phyloP scores from a whole-genome alignment of 2,888 invertebrate genomes.

The Lasioglossum pauxillum region DNA sequence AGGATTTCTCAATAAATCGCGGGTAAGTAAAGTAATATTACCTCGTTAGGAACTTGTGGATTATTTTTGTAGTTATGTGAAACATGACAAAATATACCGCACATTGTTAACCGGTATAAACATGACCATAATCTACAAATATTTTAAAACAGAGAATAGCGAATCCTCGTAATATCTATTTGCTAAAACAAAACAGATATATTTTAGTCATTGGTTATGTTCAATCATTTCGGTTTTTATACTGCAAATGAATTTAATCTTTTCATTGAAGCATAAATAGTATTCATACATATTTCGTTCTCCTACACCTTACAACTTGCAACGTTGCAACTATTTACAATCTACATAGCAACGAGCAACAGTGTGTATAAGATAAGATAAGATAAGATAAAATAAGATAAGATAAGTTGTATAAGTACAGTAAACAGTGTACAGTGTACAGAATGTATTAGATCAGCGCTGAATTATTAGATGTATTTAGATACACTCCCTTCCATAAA shows the following conservation, averaged over 20 bases:
- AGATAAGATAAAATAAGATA: no score
- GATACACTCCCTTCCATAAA: no score
- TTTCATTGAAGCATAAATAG: neutral
- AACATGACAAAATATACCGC: constrained; percentile 86
- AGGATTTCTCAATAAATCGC: neutral
- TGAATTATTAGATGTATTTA: no score
- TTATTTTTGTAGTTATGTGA: constrained; percentile 64
- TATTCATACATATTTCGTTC: neutral
- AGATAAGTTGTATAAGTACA: no score
- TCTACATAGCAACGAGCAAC: neutral
- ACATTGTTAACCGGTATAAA: constrained; percentile 81
- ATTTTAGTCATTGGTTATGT: neutral
- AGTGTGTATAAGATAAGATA: no score
- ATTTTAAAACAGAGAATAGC: neutral
- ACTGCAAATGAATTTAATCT: neutral
- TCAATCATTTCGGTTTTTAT: neutral
- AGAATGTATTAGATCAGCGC: no score
- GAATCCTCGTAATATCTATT: constrained; percentile 1
- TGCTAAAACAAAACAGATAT: neutral
- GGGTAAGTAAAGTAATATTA: constrained; percentile 59
- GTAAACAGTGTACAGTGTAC: no score
- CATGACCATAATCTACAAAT: constrained; percentile 18
- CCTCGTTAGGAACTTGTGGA: constrained; percentile 64
- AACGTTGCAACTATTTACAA: neutral
- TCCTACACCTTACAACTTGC: neutral